Evolutionary conservation across 2,797 vertebrate species (phyloP).

Genomic region (Cirrhinus mrigala): DNA sequence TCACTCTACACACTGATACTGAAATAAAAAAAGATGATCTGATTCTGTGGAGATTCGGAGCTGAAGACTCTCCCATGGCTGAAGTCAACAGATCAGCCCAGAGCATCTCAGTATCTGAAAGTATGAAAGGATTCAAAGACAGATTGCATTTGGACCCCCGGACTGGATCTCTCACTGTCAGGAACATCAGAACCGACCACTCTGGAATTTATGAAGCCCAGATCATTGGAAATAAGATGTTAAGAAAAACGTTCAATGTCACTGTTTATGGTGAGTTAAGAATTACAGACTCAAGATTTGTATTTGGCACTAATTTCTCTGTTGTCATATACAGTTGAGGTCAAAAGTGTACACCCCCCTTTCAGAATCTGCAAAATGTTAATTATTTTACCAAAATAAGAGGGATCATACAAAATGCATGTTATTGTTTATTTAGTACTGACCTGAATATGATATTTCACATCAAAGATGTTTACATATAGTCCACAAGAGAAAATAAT

Average conservation of each 20-base stretch:
- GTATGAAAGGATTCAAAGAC: background rate
- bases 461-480: no score
- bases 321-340: background rate
- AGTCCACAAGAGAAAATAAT: no score
- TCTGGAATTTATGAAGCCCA: conserved; percentile 8
- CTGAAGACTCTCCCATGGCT: background rate
- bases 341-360: no score
- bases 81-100: background rate
- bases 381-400: no score
- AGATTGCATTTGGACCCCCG: background rate
- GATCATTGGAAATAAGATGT: conserved; percentile 11
- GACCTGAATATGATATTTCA: no score
- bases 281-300: background rate
- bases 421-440: no score
- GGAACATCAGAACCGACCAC: background rate
- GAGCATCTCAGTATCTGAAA: background rate
- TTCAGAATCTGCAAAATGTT: no score
- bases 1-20: background rate
- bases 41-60: conserved; percentile 2
- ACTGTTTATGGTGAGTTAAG: conserved; percentile 11
- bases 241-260: background rate
- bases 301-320: background rate
- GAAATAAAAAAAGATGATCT: conserved; percentile 8
- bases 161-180: conserved; percentile 13
- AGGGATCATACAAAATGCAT: no score